These are phyloP conservation scores for Thripadectes ignobilis DNA, from an alignment of 2,797 vertebrate species.

Conservation along the genomic window DNA sequence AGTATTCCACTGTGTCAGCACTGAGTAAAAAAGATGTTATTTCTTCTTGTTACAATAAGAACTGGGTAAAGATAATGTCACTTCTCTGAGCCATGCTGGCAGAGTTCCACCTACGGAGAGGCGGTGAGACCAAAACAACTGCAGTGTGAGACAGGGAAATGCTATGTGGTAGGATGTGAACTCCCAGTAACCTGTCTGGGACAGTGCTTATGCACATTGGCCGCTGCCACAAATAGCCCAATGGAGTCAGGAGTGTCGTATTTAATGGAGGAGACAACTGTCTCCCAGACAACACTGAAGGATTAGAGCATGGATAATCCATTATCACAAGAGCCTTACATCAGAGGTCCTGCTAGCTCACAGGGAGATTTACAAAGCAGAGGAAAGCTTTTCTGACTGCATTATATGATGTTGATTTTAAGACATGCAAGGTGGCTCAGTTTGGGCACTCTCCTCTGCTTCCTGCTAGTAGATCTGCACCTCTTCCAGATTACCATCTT, in stretches of 20 bases:
- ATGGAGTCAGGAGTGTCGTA: background rate
- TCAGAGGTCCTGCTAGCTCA: background rate
- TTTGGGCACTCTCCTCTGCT: background rate
- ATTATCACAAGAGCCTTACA: background rate
- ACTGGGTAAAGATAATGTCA: slow-evolving; percentile 37
- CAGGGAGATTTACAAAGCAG: background rate
- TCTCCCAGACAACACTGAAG: background rate
- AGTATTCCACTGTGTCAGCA: slow-evolving; percentile 58
- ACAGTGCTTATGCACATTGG: background rate
- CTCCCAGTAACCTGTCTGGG: background rate
- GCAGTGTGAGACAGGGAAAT: background rate
- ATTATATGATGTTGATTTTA: background rate
- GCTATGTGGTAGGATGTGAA: background rate
- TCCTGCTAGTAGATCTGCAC: background rate
- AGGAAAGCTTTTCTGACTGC: background rate
- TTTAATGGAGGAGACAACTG: background rate
- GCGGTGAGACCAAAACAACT: background rate
- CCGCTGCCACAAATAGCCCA: background rate
- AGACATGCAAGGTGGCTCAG: rapidly evolving
- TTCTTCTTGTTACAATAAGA: slow-evolving; percentile 45
- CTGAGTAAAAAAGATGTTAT: slow-evolving; percentile 52
- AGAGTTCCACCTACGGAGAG: slow-evolving; percentile 3
- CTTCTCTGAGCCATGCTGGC: background rate
- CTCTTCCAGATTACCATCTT: background rate
- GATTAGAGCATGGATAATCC: background rate